phyloP scores from a whole-genome alignment of 2,113 vertebrate genomes.

The Zosterops pallidus region DNA sequence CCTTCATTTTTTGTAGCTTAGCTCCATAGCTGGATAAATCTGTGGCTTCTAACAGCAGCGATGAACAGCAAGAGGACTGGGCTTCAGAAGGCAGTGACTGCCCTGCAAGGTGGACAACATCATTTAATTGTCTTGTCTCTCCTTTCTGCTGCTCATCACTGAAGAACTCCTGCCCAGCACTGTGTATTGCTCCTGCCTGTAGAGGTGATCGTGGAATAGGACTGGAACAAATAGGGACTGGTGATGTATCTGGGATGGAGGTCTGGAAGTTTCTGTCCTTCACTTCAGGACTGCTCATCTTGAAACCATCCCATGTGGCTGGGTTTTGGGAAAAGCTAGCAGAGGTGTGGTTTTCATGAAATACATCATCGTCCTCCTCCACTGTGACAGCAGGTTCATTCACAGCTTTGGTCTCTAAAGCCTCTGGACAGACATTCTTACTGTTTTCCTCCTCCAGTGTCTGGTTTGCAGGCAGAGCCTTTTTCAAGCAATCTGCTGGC shows the following conservation, averaged over 20 bases:
- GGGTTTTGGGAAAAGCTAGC: constrained; percentile 7
- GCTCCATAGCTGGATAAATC: constrained; percentile 87
- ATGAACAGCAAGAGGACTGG: constrained; percentile 86
- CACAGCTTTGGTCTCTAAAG: background rate
- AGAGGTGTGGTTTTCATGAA: constrained; percentile 41
- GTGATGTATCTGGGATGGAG: background rate
- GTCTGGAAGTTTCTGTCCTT: background rate
- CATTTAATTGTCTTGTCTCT: constrained; percentile 23
- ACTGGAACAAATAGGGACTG: constrained; percentile 76
- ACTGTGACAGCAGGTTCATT: background rate
- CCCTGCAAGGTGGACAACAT: constrained; percentile 66
- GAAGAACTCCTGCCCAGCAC: constrained; percentile 26
- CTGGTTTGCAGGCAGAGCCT: background rate
- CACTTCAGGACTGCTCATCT: constrained; percentile 3
- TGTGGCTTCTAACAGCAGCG: constrained; percentile 83
- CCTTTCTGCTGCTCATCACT: constrained; percentile 42
- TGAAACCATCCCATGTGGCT: constrained; percentile 24
- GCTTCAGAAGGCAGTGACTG: constrained; percentile 70
- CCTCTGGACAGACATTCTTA: background rate
- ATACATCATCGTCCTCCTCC: constrained; percentile 44
- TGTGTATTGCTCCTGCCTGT: constrained; percentile 60
- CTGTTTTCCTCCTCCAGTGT: background rate
- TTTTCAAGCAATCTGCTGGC: background rate
- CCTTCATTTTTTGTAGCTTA: constrained; percentile 90
- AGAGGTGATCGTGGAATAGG: constrained; percentile 81